Conservation (phyloP, 1,140 invertebrate genomes). For the Bradynema listronoti region DNA sequence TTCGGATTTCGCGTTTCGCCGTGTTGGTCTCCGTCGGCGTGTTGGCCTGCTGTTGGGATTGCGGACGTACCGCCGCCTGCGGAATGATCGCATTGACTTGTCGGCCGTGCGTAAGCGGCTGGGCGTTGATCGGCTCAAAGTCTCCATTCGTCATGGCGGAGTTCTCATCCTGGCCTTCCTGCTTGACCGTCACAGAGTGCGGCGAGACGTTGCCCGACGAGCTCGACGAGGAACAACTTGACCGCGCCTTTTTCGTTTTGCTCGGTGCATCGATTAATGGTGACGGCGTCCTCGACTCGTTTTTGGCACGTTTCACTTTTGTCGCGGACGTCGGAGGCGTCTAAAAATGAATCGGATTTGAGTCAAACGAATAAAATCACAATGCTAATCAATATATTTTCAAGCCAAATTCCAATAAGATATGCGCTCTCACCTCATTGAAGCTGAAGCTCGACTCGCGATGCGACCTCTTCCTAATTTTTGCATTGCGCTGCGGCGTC, state of each 20-base stretch:
- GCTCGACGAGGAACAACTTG: neutral
- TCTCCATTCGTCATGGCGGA: neutral
- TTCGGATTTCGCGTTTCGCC: slow-evolving; percentile 6
- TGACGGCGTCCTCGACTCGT: slow-evolving; percentile 5
- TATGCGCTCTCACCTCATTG: neutral
- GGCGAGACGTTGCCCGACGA: neutral
- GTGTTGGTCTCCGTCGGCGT: slow-evolving; percentile 4
- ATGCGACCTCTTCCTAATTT: slow-evolving; percentile 13
- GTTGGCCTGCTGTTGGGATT: neutral
- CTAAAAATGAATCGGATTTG: slow-evolving; percentile 2
- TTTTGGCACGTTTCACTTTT: slow-evolving; percentile 7
- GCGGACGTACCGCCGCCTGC: neutral
- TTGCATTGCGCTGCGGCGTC: slow-evolving; percentile 1
- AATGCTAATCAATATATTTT: neutral
- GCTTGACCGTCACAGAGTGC: neutral
- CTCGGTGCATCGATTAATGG: neutral
- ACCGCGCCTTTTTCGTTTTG: too few relatives aligned
- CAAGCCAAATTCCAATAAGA: neutral
- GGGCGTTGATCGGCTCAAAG: neutral
- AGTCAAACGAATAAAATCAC: neutral
- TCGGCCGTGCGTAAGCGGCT: neutral
- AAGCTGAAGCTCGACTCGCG: neutral
- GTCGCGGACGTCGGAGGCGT: neutral
- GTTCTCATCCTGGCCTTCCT: neutral
- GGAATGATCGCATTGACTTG: neutral